phyloP scores from a whole-genome alignment of 2,113 vertebrate genomes.

The Nasalis larvatus region DNA sequence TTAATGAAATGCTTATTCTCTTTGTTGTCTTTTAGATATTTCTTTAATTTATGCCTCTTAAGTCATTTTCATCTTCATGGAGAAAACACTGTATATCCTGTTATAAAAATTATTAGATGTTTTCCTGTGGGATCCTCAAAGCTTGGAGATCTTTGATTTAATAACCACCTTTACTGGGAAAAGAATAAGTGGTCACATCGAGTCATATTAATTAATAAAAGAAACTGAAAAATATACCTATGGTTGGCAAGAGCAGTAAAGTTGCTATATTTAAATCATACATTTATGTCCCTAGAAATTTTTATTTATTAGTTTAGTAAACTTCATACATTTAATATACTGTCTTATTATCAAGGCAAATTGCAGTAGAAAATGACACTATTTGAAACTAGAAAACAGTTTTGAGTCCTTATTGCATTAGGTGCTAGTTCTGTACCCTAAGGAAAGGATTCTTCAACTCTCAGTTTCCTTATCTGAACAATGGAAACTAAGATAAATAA shows the following conservation, averaged over 20 bases:
- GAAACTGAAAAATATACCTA: neutral
- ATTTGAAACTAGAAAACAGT: neutral
- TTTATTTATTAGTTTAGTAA: constrained; percentile 31
- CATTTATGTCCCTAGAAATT: neutral
- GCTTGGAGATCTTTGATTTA: neutral
- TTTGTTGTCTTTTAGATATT: constrained; percentile 30
- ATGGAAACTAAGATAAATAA: neutral
- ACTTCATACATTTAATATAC: neutral
- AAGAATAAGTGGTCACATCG: neutral
- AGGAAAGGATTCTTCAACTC: neutral
- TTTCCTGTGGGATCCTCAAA: neutral
- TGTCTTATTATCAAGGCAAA: neutral
- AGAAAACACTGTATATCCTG: neutral
- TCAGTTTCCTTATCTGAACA: neutral
- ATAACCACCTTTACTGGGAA: neutral
- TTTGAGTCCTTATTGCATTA: neutral
- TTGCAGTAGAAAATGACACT: neutral
- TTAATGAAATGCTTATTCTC: constrained; percentile 38
- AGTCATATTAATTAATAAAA: constrained; percentile 3
- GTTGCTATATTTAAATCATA: neutral
- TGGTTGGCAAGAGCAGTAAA: neutral
- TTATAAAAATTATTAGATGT: neutral
- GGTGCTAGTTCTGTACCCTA: neutral
- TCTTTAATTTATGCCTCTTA: constrained; percentile 22
- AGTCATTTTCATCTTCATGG: neutral